Evolutionary conservation across 2,113 vertebrate genomes (phyloP).

Genomic region (Brachyistius frenatus): DNA sequence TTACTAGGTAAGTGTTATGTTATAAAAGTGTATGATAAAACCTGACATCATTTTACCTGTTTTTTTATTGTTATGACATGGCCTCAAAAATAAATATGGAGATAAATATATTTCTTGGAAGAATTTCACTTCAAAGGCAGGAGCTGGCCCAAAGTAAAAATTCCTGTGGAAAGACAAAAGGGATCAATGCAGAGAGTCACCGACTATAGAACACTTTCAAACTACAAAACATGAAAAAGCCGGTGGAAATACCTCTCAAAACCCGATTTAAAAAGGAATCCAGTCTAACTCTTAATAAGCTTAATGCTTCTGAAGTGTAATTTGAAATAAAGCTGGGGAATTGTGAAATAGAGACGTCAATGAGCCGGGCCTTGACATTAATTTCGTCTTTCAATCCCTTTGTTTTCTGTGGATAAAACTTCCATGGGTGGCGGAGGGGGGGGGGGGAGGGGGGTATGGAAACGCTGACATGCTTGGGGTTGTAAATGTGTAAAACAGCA

Average conservation of each 20-base stretch:
- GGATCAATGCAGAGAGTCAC: background rate
- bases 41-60: too few relatives aligned
- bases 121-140: constrained; percentile 53
- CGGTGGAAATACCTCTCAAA: constrained; percentile 11
- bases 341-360: background rate
- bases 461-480: constrained; percentile 55
- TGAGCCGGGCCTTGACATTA: background rate
- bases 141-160: constrained; percentile 38
- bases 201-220: background rate
- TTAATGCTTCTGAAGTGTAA: constrained; percentile 21
- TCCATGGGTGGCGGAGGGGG: constrained; percentile 8
- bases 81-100: background rate
- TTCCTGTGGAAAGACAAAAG: constrained; percentile 20
- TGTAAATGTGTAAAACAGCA: constrained; percentile 37
- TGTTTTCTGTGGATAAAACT: background rate
- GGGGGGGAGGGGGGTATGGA: constrained; percentile 34
- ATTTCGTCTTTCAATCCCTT: background rate
- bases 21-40: too few relatives aligned
- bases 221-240: constrained; percentile 41
- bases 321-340: constrained; percentile 25
- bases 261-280: constrained; percentile 22
- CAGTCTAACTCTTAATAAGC: background rate
- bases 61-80: background rate
- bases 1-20: too few relatives aligned
- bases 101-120: constrained; percentile 43